Evolutionary conservation across 2,797 vertebrate species (phyloP), one percentile per base, ranked within the genome.

Genomic region (Manis javanica): DNA sequence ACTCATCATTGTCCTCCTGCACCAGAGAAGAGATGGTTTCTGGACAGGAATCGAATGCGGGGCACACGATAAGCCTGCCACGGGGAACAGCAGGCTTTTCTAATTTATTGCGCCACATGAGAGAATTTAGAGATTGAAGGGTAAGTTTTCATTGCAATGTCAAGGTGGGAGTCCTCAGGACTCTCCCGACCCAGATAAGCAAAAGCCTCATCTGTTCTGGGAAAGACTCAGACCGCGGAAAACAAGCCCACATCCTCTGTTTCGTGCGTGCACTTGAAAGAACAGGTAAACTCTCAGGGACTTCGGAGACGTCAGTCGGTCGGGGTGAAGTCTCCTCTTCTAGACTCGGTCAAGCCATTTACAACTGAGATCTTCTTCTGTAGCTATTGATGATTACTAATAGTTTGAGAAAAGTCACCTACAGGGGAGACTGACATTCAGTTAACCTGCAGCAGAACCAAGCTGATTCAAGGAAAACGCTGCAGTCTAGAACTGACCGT

Each of bases 1-100:
- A 97, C 82, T 81, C 79, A 97, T 96, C 96, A 96, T 0, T 2
- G 82, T 59, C 85, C 94, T 98, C 96, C 91, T 97, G 90, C 90
- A 90, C 87, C 68, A 97, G 91, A 94, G 75, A 79, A 68, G 24
- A 71, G 81, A 66, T 64, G 34, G 0, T 69, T 96, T 97, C 81
- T 96, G 84, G 96, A 95, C 7, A 7, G 59, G 90, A 92, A 92
- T 61, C 68, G 84, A 95, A 94, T 84, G 68, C 12, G 7, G 94
- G 93, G 77, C 2, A 1, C 31, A 92, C 85, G n/a, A 29, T 75
- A 88, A 84, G 63, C 71, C 66, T 91, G 94, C 81, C 19, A 84
- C 89, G 95, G 93, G 93, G 90, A 98, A 87, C 34, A 49, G 82
- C 91, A 88, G 96, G 34, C 86, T 95, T 87, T 68, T 96, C 89